Conservation (phyloP, 2,888 invertebrate genomes). For the Archips xylosteana region DNA sequence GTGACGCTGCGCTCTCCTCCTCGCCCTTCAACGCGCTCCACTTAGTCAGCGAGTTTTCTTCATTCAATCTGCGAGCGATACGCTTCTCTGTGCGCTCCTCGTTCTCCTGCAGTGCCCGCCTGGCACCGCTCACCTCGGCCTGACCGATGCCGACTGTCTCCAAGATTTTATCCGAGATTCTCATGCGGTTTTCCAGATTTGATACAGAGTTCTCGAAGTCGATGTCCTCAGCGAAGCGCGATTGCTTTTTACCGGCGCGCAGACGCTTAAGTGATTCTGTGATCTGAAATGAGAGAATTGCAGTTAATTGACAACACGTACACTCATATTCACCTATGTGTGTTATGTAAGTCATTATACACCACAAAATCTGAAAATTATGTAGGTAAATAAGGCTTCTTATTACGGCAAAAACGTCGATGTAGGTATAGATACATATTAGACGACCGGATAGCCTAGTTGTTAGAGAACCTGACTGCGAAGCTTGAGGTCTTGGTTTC, state of each 20-base stretch:
- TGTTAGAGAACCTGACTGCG: too few relatives aligned
- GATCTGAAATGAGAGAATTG: constrained; percentile 74
- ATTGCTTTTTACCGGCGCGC: constrained; percentile 86
- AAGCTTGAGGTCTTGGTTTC: too few relatives aligned
- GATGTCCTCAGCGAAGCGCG: constrained; percentile 86
- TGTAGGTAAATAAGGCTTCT: too few relatives aligned
- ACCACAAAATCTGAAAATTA: too few relatives aligned
- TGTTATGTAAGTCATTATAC: too few relatives aligned
- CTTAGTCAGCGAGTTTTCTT: constrained; percentile 82
- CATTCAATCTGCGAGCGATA: constrained; percentile 75
- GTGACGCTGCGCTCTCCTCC: constrained; percentile 85
- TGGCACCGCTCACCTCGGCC: constrained; percentile 77
- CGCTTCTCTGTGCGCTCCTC: constrained; percentile 81
- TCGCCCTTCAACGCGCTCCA: constrained; percentile 86
- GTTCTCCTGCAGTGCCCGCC: constrained; percentile 78
- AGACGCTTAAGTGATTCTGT: constrained; percentile 86
- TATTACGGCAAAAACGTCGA: too few relatives aligned
- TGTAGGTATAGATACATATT: too few relatives aligned
- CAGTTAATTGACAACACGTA: neutral
- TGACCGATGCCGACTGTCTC: constrained; percentile 87
- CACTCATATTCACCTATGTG: too few relatives aligned
- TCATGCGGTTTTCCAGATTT: constrained; percentile 84
- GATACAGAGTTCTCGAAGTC: constrained; percentile 87
- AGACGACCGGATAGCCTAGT: too few relatives aligned
- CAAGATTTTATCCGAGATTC: constrained; percentile 87